Evolutionary conservation across 2,888 invertebrate species (phyloP), one percentile per base, ranked within the genome.

Genomic region (Caenorhabditis virilis): DNA sequence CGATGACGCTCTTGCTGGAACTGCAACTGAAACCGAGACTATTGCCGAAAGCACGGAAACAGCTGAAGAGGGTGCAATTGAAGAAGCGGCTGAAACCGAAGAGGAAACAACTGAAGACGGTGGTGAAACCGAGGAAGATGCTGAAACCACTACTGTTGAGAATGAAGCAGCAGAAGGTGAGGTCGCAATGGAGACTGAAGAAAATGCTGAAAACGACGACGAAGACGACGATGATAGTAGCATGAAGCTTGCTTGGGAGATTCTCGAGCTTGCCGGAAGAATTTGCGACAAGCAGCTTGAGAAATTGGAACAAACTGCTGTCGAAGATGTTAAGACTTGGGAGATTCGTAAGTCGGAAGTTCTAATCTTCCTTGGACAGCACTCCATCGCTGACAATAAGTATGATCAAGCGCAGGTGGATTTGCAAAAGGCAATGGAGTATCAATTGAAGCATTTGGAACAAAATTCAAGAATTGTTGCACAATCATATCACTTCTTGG

Each of bases 351-450:
- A 92, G 18, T 91, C 94, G 0, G 92, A 95, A 77, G 90, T 91
- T n/a, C 89, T 91, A 77, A 88, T 91, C 6, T 88, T 90, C 36
- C 86, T 95, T 2, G 95, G 92, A 0, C 95, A 95, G 85, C 91
- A 95, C 20, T 91, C 92, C 22, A 88, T 95, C 69, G 95, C 95
- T 85, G 92, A 91, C 79, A 94, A 92, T 78, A 91, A 91, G 69
- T 91, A 91, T 78, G 88, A 89, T 13, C 45, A 70, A 65, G 93
- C 94, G 0, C 88, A 93, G 15, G 86, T 87, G 43, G 95, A 95
- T 84, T 90, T 94, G 83, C 77, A 88, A 79, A 85, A 85, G 41
- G 89, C 88, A 63, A 83, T 89, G 33, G 86, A 86, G 11, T 79
- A 86, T 23, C 86, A 85, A 62, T 76, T 83, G 62, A 72, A 78